A percentile compares a stretch with the other conserved stretches of the same genome.
Conservation (phyloP, 2,888 invertebrate genomes). For the Neria commutata region DNA sequence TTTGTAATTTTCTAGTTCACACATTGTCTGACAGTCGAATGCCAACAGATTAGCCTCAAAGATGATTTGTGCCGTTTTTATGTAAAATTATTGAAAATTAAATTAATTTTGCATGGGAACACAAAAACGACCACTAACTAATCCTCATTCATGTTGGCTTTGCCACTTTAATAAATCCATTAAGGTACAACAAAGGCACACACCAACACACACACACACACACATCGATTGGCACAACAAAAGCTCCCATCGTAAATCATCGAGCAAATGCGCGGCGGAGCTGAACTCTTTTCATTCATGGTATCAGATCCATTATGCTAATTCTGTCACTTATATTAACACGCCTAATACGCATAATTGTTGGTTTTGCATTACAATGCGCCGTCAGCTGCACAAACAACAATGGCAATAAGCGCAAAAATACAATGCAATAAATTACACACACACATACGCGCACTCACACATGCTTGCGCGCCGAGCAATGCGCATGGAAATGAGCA, state of each 20-base stretch:
- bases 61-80: no score
- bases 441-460: no score
- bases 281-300: neutral
- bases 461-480: no score
- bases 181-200: neutral
- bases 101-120: no score
- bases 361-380: slow-evolving; percentile 13
- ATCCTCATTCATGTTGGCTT: no score
- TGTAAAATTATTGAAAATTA: no score
- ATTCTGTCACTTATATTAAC: slow-evolving; percentile 11
- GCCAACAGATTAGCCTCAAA: no score
- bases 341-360: slow-evolving; percentile 15
- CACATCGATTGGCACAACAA: neutral
- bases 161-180: neutral
- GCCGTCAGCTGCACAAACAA: neutral
- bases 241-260: neutral
- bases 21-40: no score
- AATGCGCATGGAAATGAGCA: neutral
- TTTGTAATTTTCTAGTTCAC: no score
- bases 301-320: slow-evolving; percentile 13
- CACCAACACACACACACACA: neutral
- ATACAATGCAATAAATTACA: neutral
- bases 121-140: no score
- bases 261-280: neutral
- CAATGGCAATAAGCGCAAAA: neutral